Conservation (phyloP, 2,888 invertebrate species). For the Drosophila neonasuta region DNA sequence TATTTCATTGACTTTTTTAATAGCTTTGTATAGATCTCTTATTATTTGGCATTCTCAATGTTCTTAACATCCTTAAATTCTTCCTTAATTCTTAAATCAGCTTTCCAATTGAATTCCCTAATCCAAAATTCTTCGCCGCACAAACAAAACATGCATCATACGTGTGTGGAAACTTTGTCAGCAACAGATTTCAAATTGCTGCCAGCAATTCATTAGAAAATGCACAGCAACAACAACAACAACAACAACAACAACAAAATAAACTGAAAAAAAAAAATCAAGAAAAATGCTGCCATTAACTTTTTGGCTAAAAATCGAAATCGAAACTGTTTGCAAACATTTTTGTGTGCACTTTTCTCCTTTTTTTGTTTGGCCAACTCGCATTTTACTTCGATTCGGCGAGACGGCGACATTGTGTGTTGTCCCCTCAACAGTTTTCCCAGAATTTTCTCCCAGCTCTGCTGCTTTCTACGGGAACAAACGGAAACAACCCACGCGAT, state of each 20-base stretch:
- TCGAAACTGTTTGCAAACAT: slow-evolving; percentile 75
- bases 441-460: slow-evolving; percentile 12
- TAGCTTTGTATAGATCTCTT: too few species aligned
- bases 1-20: too few species aligned
- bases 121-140: slow-evolving; percentile 4
- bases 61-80: background rate
- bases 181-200: slow-evolving; percentile 69
- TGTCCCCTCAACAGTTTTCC: slow-evolving; percentile 4
- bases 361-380: slow-evolving; percentile 15
- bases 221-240: slow-evolving; percentile 16
- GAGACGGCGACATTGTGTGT: slow-evolving; percentile 42
- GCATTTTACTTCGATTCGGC: slow-evolving; percentile 34
- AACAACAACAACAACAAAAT: slow-evolving; percentile 48
- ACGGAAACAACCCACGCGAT: slow-evolving; percentile 53
- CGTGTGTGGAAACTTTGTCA: slow-evolving; percentile 63
- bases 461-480: slow-evolving; percentile 22
- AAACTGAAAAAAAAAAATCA: slow-evolving; percentile 76
- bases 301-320: slow-evolving; percentile 68
- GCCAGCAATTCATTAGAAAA: slow-evolving; percentile 52
- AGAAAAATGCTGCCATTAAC: slow-evolving; percentile 69
- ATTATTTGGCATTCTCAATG: background rate
- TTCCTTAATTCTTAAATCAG: background rate
- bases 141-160: slow-evolving; percentile 44
- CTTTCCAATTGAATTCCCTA: slow-evolving; percentile 6
- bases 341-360: slow-evolving; percentile 58